Percentiles rank a stretch among this genome's conserved stretches.
phyloP scores from a whole-genome alignment of 2,888 invertebrate species.

The Polydrusus cervinus region DNA sequence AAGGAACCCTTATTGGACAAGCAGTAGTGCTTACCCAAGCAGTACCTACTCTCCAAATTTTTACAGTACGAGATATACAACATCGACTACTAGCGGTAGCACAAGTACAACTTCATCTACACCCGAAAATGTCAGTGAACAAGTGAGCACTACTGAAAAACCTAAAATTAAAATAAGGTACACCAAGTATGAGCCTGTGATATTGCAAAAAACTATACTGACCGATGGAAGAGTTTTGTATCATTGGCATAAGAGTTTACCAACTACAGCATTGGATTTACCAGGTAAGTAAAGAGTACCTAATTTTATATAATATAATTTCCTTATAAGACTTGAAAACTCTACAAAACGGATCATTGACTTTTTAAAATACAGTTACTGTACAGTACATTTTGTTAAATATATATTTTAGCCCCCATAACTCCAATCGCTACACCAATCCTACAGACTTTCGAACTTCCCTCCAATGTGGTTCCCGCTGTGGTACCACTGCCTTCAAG shows the following conservation, averaged over 20 bases:
- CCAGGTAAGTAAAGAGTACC: slow-evolving; percentile 41
- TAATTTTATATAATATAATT: no score
- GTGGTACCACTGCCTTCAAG: slow-evolving; percentile 31
- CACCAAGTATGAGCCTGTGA: slow-evolving; percentile 69
- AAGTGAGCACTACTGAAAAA: background rate
- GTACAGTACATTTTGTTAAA: no score
- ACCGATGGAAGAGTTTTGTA: slow-evolving; percentile 67
- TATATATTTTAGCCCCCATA: slow-evolving; percentile 20
- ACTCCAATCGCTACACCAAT: slow-evolving; percentile 38
- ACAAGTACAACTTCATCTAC: slow-evolving; percentile 33
- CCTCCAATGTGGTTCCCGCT: slow-evolving; percentile 8
- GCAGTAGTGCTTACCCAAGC: slow-evolving; percentile 30
- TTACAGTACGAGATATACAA: slow-evolving; percentile 42
- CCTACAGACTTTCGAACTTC: slow-evolving; percentile 29
- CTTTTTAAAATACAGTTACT: no score
- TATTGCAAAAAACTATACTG: slow-evolving; percentile 67
- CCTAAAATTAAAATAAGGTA: slow-evolving; percentile 62
- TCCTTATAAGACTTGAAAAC: no score
- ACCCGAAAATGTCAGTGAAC: background rate
- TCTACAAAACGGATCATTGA: no score
- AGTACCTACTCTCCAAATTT: slow-evolving; percentile 5
- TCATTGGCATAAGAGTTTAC: slow-evolving; percentile 67
- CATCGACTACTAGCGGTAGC: slow-evolving; percentile 58
- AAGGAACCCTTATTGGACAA: slow-evolving; percentile 26
- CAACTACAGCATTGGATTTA: slow-evolving; percentile 59